A percentile compares a stretch with the other conserved stretches of the same genome.
phyloP scores from a whole-genome alignment of 2,888 invertebrate species.

The Xanthia togata region DNA sequence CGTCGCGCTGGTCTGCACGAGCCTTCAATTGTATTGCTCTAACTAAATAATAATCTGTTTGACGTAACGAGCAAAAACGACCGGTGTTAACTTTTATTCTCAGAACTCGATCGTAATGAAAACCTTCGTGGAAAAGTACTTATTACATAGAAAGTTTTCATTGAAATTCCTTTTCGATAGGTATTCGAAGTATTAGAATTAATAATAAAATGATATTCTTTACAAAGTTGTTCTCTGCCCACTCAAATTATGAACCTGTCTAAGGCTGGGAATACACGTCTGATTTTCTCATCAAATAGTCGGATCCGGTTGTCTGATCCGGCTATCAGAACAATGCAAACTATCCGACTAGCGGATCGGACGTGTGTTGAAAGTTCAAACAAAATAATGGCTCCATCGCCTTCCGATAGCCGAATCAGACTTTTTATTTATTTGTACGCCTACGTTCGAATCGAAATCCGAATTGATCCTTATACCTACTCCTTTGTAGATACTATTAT shows the following conservation, averaged over 20 bases:
- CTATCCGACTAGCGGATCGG: too few species aligned
- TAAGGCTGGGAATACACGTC: too few species aligned
- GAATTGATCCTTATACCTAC: neutral
- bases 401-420: too few species aligned
- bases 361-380: too few species aligned
- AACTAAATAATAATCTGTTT: neutral
- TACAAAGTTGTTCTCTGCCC: neutral
- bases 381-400: too few species aligned
- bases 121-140: conserved; percentile 21
- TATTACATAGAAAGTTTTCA: conserved; percentile 21
- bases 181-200: conserved; percentile 9
- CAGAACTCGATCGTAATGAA: conserved; percentile 37
- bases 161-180: conserved; percentile 16
- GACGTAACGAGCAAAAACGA: conserved; percentile 2
- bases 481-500: conserved; percentile 30
- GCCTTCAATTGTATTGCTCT: neutral
- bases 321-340: too few species aligned
- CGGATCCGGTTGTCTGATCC: too few species aligned
- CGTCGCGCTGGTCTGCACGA: too few species aligned
- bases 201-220: conserved; percentile 3
- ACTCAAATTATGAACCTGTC: too few species aligned
- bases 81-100: conserved; percentile 38
- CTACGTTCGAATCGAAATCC: neutral
- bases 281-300: too few species aligned
- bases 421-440: conserved; percentile 6